Evolutionary conservation across 2,113 vertebrate genomes (phyloP), one percentile per base, ranked within the genome.

Genomic region (Hypanus sabinus): DNA sequence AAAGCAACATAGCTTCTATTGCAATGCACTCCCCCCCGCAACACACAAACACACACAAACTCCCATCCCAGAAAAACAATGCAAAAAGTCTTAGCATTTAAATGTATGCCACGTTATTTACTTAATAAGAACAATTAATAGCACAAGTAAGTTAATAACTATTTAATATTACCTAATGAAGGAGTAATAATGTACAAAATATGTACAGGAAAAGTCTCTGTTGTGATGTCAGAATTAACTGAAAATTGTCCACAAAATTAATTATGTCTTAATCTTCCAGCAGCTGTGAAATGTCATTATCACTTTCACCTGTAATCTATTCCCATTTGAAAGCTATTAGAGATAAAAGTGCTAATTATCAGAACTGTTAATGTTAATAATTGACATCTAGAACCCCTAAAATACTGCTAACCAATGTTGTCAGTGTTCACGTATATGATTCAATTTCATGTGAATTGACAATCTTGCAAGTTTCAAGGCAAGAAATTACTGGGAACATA

Each of bases 251-350:
- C 0, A n/a, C 91, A 93, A 93, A 73, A 93, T 93, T 93, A 93
- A 93, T 93, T 73, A 93, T 73, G 46, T 46, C 90, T 93, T 93
- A 93, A 90, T 71, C 91, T 93, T 93, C 70, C 38, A 93, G 70
- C 38, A 93, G 70, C 68, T 93, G 91, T 73, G 91, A 93, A 73
- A 93, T 93, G 91, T 55, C 91, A 93, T 93, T 93, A 93, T 93
- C 91, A 93, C 91, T 93, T 93, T 73, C 91, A 93, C 65, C 91
- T 93, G 91, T 93, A 93, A 93, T 93, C 36, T 38, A 55, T 22
- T 93, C 73, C 22, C 38, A 93, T 93, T 93, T 93, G 36, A 73
- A 93, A 73, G 3, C 91, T 38, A 93, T 93, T 93, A 93, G 70
- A 93, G n/a, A 33, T 30, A 93, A 93, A 75, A 71, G 91, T 93